These are phyloP conservation scores for Prunella strophiata DNA, from an alignment of 2,797 vertebrate genomes.

Conservation along the genomic window DNA sequence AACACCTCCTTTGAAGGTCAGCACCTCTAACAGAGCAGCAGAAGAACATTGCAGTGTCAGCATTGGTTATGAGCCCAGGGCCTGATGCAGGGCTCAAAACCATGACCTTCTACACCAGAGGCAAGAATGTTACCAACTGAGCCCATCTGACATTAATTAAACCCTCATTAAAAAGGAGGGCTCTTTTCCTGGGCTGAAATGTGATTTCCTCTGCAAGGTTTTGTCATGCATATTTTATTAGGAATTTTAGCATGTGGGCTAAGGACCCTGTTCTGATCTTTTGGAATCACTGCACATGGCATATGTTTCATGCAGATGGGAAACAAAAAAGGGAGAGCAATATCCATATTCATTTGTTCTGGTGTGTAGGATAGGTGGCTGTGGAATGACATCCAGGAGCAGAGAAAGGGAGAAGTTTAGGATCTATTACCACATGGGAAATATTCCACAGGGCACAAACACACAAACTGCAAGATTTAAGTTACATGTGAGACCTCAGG, in stretches of 20 bases:
- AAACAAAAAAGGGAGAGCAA: conserved; percentile 41
- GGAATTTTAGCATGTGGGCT: conserved; percentile 28
- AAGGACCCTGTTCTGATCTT: conserved; percentile 60
- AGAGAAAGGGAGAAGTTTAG: background rate
- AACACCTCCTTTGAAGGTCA: conserved; percentile 70
- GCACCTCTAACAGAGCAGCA: conserved; percentile 31
- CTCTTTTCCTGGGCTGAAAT: conserved; percentile 44
- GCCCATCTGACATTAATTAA: conserved; percentile 71
- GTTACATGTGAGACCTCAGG: background rate
- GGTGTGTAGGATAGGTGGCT: conserved; percentile 24
- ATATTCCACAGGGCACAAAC: background rate
- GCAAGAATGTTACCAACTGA: conserved; percentile 64
- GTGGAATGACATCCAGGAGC: background rate
- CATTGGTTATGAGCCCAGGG: conserved; percentile 62
- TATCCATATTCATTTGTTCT: conserved; percentile 63
- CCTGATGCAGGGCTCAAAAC: conserved; percentile 52
- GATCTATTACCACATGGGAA: background rate
- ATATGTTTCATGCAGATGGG: conserved; percentile 72
- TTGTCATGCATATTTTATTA: conserved; percentile 69
- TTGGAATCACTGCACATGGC: conserved; percentile 40
- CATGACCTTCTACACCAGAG: conserved; percentile 68
- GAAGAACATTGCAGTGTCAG: conserved; percentile 66
- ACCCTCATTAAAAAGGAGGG: conserved; percentile 66
- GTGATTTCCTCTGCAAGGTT: conserved; percentile 57
- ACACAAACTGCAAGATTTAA: background rate